These are phyloP conservation scores for Danaus melanippus DNA, from an alignment of 1,140 invertebrate genomes.

Conservation along the genomic window DNA sequence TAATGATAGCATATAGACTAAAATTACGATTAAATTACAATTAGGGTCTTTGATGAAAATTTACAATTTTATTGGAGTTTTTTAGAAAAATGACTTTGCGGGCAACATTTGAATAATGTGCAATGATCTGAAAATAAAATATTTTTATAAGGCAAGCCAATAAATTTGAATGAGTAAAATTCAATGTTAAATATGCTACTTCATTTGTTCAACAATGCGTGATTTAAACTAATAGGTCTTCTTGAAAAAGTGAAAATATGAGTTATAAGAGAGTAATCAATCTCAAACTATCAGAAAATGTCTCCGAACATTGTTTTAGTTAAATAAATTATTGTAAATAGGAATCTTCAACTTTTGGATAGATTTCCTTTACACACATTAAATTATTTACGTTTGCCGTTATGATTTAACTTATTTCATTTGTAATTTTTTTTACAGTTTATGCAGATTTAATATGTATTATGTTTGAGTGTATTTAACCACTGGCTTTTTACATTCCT, in stretches of 20 bases:
- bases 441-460: no score
- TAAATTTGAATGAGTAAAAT: constrained; percentile 51
- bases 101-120: no score
- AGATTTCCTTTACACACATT: no score
- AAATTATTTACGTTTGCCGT: no score
- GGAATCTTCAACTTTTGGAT: no score
- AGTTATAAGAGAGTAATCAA: constrained; percentile 58
- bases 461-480: no score
- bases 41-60: constrained; percentile 15
- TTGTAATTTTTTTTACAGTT: no score
- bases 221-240: constrained; percentile 52
- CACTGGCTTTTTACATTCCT: no score
- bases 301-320: constrained; percentile 37
- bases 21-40: constrained; percentile 33
- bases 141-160: constrained; percentile 10
- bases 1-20: constrained; percentile 6
- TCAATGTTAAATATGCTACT: constrained; percentile 44
- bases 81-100: no score
- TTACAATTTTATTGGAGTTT: no score
- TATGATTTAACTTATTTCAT: no score
- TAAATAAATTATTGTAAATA: constrained; percentile 29
- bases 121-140: no score
- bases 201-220: constrained; percentile 53
- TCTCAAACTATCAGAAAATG: constrained; percentile 54
- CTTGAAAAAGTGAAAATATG: constrained; percentile 27